Percentiles rank a stretch among this genome's conserved stretches.
phyloP scores from a whole-genome alignment of 92 coral and sea anemone genomes.

The Porites rus region DNA sequence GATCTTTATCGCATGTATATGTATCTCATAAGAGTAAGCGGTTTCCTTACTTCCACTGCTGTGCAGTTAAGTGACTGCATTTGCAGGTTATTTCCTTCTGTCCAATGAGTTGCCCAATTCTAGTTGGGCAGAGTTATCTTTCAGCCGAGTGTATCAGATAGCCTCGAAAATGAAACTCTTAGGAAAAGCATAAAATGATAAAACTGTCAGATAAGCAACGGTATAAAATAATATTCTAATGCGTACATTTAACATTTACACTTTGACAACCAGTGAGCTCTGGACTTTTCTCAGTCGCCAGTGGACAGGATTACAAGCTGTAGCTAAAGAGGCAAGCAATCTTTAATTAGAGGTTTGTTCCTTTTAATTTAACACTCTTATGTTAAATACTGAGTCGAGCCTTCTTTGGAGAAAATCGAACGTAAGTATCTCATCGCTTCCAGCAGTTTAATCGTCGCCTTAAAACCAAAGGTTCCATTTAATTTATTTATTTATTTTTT shows the following conservation, averaged over 20 bases:
- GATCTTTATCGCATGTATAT: slow-evolving; percentile 29
- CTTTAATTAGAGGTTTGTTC: slow-evolving; percentile 11
- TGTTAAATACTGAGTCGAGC: background rate
- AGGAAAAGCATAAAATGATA: slow-evolving; percentile 31
- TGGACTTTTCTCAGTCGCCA: too few species aligned
- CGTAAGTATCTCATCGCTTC: background rate
- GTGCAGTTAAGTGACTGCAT: slow-evolving; percentile 11
- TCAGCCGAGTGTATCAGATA: slow-evolving; percentile 26
- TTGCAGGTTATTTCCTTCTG: slow-evolving; percentile 15
- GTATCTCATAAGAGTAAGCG: slow-evolving; percentile 19
- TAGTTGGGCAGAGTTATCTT: background rate
- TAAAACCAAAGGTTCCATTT: background rate
- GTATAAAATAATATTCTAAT: slow-evolving; percentile 5
- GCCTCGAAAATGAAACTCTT: slow-evolving; percentile 2
- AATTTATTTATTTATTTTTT: background rate
- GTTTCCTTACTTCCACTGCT: slow-evolving; percentile 29
- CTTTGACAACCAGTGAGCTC: background rate
- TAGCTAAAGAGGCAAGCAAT: background rate
- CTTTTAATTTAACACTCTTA: background rate
- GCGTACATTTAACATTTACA: slow-evolving; percentile 5
- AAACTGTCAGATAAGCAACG: background rate
- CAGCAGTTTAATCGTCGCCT: background rate
- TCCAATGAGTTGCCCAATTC: slow-evolving; percentile 2
- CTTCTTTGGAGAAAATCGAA: background rate
- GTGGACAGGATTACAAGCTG: background rate